A percentile compares a stretch with the other conserved stretches of the same genome.
These are phyloP conservation scores for Nesogale talazaci DNA, from an alignment of 2,113 vertebrate species.

Conservation along the genomic window DNA sequence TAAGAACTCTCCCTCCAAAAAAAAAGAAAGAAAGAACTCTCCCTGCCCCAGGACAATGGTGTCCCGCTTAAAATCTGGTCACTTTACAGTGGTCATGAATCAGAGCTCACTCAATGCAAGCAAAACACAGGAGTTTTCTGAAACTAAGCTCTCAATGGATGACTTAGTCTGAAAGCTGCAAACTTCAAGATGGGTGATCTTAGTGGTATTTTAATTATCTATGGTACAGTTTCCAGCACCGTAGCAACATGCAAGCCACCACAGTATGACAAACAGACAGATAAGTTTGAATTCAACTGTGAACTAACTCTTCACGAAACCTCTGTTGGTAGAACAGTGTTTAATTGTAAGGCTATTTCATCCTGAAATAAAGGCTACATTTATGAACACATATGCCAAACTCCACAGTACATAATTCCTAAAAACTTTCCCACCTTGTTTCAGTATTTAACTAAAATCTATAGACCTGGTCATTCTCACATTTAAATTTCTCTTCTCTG, in stretches of 20 bases:
- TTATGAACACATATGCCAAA: constrained; percentile 40
- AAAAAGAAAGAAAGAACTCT: too few species aligned
- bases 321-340: not conserved
- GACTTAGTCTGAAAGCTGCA: too few species aligned
- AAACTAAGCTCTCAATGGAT: too few species aligned
- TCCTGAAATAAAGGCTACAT: constrained; percentile 35
- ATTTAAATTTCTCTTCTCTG: constrained; percentile 47
- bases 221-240: not conserved
- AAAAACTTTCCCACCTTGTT: constrained; percentile 49
- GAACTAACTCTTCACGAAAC: constrained; percentile 22
- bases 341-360: constrained; percentile 12
- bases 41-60: too few species aligned
- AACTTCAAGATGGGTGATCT: too few species aligned
- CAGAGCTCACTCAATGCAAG: not conserved
- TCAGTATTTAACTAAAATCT: constrained; percentile 41
- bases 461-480: constrained; percentile 2
- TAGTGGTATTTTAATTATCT: too few species aligned
- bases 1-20: too few species aligned
- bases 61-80: too few species aligned
- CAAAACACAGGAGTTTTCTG: too few species aligned
- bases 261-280: not conserved
- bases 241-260: not conserved
- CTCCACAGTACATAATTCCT: constrained; percentile 15
- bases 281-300: constrained; percentile 30
- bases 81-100: too few species aligned